Percentiles rank a stretch among this genome's conserved stretches.
Evolutionary conservation across 2,797 vertebrate genomes (phyloP).

Genomic region (Petrocephalus sullivani): DNA sequence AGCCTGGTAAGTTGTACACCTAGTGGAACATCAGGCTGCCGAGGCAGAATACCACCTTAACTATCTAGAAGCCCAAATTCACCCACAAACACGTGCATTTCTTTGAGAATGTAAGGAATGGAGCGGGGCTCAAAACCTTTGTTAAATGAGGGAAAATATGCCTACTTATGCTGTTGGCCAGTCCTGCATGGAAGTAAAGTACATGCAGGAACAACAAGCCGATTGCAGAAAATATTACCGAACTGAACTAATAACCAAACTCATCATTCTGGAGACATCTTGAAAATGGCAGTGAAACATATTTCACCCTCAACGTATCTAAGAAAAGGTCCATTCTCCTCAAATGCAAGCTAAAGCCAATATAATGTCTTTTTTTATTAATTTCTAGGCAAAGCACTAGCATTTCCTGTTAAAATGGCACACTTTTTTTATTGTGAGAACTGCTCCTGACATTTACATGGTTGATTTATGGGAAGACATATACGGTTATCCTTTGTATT

Average conservation of each 20-base stretch:
- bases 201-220: neutral
- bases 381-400: neutral
- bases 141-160: neutral
- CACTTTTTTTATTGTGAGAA: neutral
- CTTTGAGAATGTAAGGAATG: neutral
- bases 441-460: neutral
- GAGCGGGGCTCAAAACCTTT: neutral
- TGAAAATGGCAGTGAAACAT: neutral
- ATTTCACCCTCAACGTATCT: neutral
- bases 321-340: neutral
- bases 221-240: neutral
- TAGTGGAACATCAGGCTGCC: neutral
- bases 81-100: constrained; percentile 9
- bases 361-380: neutral
- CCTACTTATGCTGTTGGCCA: neutral
- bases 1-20: neutral
- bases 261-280: neutral
- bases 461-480: neutral
- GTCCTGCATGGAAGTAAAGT: neutral
- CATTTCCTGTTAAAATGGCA: constrained; percentile 1
- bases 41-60: neutral
- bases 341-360: neutral
- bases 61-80: neutral
- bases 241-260: neutral
- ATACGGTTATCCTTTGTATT: neutral